These are phyloP conservation scores for Drosophila varians DNA, from an alignment of 1,140 invertebrate genomes.

Conservation along the genomic window DNA sequence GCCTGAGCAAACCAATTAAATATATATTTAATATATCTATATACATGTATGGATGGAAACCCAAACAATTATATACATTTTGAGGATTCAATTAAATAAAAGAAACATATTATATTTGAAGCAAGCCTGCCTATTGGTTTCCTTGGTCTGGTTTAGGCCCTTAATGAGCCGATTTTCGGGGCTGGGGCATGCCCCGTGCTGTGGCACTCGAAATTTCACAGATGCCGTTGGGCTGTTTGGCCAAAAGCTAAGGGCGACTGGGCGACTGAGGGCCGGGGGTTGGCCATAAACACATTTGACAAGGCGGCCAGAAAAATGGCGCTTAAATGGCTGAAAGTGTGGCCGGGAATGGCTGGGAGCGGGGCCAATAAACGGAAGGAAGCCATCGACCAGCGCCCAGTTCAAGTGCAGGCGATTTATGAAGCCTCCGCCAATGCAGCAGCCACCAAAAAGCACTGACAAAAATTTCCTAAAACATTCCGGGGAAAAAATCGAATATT, in stretches of 20 bases:
- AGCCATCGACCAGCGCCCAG: constrained; percentile 22
- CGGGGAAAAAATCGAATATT: background rate
- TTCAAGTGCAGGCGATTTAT: constrained; percentile 53
- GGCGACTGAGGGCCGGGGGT: background rate
- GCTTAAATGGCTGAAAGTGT: constrained; percentile 51
- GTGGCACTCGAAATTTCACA: constrained; percentile 13
- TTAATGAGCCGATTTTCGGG: constrained; percentile 4
- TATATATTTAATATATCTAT: constrained; percentile 41
- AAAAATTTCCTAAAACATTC: background rate
- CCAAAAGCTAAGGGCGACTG: background rate
- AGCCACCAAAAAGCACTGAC: background rate
- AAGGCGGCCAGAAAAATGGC: constrained; percentile 37
- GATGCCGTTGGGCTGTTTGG: constrained; percentile 11
- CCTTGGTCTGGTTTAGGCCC: background rate
- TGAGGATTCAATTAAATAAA: constrained; percentile 58
- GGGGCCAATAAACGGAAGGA: constrained; percentile 53
- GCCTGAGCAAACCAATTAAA: constrained; percentile 37
- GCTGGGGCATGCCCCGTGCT: background rate
- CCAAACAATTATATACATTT: constrained; percentile 72
- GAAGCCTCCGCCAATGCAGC: constrained; percentile 6
- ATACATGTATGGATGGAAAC: constrained; percentile 34
- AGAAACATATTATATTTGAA: constrained; percentile 55
- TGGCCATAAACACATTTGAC: constrained; percentile 63
- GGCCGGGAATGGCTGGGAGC: background rate
- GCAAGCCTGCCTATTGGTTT: constrained; percentile 9